Conservation (phyloP, 2,113 vertebrate species). For the Hippolais icterina region DNA sequence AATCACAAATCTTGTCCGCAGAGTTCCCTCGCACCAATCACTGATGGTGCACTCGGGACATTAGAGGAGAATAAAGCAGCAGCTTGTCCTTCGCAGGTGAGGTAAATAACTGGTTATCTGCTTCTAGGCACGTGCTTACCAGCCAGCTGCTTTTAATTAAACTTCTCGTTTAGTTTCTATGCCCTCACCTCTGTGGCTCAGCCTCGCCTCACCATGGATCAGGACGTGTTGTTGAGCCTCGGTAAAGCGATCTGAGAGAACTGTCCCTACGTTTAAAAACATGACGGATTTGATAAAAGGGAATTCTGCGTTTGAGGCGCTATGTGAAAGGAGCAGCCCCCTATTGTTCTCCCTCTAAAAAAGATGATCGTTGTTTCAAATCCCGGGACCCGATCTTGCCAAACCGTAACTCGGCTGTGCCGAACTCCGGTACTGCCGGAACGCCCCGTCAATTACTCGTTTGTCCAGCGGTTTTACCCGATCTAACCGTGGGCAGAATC, state of each 20-base stretch:
- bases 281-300: neutral
- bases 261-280: rapidly evolving
- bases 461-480: neutral
- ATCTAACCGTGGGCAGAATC: neutral
- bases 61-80: neutral
- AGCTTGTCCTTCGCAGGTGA: neutral
- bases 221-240: neutral
- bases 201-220: neutral
- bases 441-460: neutral
- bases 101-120: neutral
- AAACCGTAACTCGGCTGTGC: neutral
- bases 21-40: neutral
- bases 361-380: neutral
- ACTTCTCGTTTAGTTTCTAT: neutral
- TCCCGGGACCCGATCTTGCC: neutral
- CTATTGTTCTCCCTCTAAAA: neutral
- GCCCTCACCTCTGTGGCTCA: neutral
- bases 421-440: neutral
- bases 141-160: slow-evolving; percentile 12
- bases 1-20: neutral
- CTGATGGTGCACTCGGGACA: neutral
- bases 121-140: neutral
- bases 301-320: neutral
- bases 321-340: neutral
- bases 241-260: neutral